Evolutionary conservation across 1,140 invertebrate genomes (phyloP), one percentile per base, ranked within the genome.

Genomic region (Tetragnatha versicolor): DNA sequence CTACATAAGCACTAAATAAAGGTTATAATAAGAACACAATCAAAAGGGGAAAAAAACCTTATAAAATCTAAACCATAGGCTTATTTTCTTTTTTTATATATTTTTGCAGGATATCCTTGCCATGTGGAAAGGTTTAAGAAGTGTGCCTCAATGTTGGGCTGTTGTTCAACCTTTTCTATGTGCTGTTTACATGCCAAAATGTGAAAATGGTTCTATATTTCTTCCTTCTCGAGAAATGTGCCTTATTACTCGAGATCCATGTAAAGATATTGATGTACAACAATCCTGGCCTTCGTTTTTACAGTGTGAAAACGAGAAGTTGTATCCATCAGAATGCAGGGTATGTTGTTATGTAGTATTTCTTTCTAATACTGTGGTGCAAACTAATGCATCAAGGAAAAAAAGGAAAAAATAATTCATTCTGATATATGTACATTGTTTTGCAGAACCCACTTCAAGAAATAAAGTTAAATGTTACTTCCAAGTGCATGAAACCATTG

Each of bases 71-170:
- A 10, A 9, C 20, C 3, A n/a, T n/a, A n/a, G n/a, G n/a, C n/a
- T 60, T 33, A n/a, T 27, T 22, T 63, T 49, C n/a, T n/a, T n/a
- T n/a, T n/a, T n/a, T n/a, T n/a, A n/a, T n/a, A n/a, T n/a, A n/a
- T 63, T 22, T 29, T 37, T 42, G 12, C 86, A 93, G 86, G 91
- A 93, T 81, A 91, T 89, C 81, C 85, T 96, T 33, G 86, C 90
- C 60, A 83, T 90, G 37, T 93, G 94, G 87, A 89, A 90, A 85
- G 90, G 91, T 35, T 84, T 97, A 9, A 89, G 91, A 81, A 91
- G 93, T 86, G 90, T 96, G 79, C 96, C 95, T 73, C 94, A 94
- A 87, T 98, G 96, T 85, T 98, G 96, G 96, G 90, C 93, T 17
- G 93, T 95, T 0, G 91, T 98, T 81, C 95, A 97, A 85, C 94